These are phyloP conservation scores for Lepidocolaptes lacrymiger DNA, from an alignment of 2,797 vertebrate genomes.

Conservation along the genomic window DNA sequence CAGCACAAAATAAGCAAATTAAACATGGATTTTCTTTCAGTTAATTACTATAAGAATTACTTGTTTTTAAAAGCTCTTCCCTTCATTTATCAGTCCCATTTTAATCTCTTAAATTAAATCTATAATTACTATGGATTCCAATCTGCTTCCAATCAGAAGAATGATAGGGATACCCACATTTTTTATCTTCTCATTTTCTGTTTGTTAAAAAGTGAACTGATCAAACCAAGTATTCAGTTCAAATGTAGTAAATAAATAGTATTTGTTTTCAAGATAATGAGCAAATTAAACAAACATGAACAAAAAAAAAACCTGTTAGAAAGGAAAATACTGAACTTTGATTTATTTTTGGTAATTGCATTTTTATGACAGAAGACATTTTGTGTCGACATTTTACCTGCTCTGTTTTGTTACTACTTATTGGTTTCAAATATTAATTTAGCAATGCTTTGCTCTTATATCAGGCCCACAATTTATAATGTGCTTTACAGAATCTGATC, in stretches of 20 bases:
- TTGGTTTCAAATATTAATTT: slow-evolving; percentile 2
- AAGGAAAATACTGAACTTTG: background rate
- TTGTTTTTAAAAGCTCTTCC: slow-evolving; percentile 21
- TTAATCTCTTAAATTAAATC: slow-evolving; percentile 47
- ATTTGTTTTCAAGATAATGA: background rate
- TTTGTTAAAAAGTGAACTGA: background rate
- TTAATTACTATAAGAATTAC: slow-evolving; percentile 11
- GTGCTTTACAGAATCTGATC: background rate
- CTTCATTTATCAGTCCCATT: background rate
- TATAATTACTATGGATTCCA: background rate
- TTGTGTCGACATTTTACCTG: background rate
- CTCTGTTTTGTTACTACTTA: background rate
- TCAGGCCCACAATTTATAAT: background rate
- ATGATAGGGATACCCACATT: background rate
- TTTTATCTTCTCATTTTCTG: background rate
- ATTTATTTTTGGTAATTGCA: background rate
- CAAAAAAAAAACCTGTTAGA: background rate
- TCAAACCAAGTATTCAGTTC: background rate
- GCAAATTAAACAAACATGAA: background rate
- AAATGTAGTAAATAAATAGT: background rate
- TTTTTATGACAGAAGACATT: background rate
- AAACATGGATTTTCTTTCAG: slow-evolving; percentile 18
- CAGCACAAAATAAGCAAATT: slow-evolving; percentile 39
- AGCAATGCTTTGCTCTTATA: background rate
- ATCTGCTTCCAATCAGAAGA: background rate